These are phyloP conservation scores for Poeciliopsis presidionis DNA, from an alignment of 2,797 vertebrate species.

Conservation along the genomic window DNA sequence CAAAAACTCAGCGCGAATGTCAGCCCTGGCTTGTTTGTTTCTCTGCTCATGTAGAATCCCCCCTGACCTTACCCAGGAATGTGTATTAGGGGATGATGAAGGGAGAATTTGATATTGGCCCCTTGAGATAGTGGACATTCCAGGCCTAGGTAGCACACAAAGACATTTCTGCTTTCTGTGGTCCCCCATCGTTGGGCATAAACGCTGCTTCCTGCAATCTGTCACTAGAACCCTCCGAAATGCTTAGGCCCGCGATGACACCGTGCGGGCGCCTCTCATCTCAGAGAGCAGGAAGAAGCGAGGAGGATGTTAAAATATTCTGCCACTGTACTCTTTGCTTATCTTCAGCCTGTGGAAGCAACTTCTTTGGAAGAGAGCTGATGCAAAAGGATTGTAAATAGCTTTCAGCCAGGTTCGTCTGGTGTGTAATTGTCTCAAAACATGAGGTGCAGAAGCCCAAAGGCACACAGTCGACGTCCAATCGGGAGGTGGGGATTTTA, in stretches of 20 bases:
- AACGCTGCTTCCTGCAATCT: slow-evolving; percentile 87
- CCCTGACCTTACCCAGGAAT: slow-evolving; percentile 84
- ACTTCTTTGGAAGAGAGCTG: background rate
- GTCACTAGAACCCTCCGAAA: slow-evolving; percentile 84
- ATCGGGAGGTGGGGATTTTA: slow-evolving; percentile 70
- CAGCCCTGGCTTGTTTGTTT: slow-evolving; percentile 61
- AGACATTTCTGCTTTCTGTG: slow-evolving; percentile 84
- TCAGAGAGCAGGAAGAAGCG: slow-evolving; percentile 49
- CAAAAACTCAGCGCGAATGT: slow-evolving; percentile 22
- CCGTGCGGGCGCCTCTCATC: slow-evolving; percentile 75
- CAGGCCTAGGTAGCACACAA: slow-evolving; percentile 82
- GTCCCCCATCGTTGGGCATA: slow-evolving; percentile 79
- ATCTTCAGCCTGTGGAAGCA: slow-evolving; percentile 7
- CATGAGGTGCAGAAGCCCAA: slow-evolving; percentile 25
- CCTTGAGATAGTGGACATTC: slow-evolving; percentile 86
- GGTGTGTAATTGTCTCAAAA: slow-evolving; percentile 16
- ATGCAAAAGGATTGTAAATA: background rate
- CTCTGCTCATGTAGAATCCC: slow-evolving; percentile 68
- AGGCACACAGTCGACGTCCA: slow-evolving; percentile 52
- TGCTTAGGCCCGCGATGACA: slow-evolving; percentile 83
- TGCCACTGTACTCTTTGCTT: slow-evolving; percentile 17
- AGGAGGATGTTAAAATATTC: slow-evolving; percentile 25
- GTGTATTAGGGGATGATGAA: slow-evolving; percentile 78
- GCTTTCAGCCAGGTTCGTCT: background rate
- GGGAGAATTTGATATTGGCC: slow-evolving; percentile 86